phyloP scores from a whole-genome alignment of 2,888 invertebrate genomes.

The Caenorhabditis becei region DNA sequence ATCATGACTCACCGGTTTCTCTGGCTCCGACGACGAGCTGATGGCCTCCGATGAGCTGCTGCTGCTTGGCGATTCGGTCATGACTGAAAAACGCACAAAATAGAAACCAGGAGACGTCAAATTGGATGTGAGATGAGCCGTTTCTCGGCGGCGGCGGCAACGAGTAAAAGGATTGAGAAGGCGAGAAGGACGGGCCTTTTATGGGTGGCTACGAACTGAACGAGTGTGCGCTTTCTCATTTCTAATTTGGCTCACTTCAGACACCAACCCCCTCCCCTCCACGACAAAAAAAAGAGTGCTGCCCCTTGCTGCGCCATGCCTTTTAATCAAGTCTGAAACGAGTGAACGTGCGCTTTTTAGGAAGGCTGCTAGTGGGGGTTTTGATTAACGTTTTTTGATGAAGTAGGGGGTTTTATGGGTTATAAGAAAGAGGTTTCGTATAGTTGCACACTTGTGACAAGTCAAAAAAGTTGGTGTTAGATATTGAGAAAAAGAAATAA shows the following conservation, averaged over 20 bases:
- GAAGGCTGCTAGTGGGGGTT: background rate
- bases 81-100: background rate
- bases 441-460: too few relatives aligned
- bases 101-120: too few relatives aligned
- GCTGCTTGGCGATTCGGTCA: too few relatives aligned
- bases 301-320: background rate
- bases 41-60: background rate
- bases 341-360: background rate
- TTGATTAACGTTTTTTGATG: too few relatives aligned
- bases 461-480: too few relatives aligned
- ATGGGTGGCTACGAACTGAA: background rate
- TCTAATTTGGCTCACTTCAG: conserved; percentile 9
- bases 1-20: too few relatives aligned
- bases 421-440: too few relatives aligned
- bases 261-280: background rate
- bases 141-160: too few relatives aligned
- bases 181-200: background rate
- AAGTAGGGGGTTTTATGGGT: too few relatives aligned
- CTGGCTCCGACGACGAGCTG: background rate
- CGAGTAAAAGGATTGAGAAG: too few relatives aligned
- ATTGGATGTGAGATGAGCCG: background rate
- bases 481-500: too few relatives aligned
- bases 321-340: conserved; percentile 23
- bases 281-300: background rate
- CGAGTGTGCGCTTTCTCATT: conserved; percentile 7